These are phyloP conservation scores for Chaenocephalus aceratus DNA, from an alignment of 2,113 vertebrate genomes.

Conservation along the genomic window DNA sequence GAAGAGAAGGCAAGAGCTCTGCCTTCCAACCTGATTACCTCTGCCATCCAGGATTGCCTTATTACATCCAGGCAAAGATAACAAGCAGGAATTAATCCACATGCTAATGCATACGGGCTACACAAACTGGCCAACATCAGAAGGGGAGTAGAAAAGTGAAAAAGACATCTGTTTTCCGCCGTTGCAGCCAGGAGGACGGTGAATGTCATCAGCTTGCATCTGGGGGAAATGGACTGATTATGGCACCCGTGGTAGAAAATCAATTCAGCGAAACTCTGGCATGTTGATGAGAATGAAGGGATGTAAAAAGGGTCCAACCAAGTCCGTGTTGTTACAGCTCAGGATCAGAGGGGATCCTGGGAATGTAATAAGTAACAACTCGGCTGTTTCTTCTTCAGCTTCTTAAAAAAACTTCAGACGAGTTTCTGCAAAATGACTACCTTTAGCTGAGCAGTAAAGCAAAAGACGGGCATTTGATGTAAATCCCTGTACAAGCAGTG, in stretches of 20 bases:
- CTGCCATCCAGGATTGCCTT: conserved; percentile 59
- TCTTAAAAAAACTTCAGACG: conserved; percentile 56
- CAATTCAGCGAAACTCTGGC: conserved; percentile 47
- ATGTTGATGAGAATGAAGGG: conserved; percentile 57
- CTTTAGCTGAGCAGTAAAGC: conserved; percentile 35
- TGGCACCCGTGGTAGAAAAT: conserved; percentile 51
- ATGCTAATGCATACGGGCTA: conserved; percentile 59
- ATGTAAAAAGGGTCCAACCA: conserved; percentile 40
- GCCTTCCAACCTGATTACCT: conserved; percentile 68
- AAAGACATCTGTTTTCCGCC: conserved; percentile 47
- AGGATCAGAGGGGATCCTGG: conserved; percentile 65
- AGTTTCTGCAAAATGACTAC: conserved; percentile 44
- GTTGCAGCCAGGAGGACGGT: conserved; percentile 14
- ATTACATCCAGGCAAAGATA: conserved; percentile 73
- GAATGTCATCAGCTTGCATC: conserved; percentile 21
- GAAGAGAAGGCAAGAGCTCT: conserved; percentile 34
- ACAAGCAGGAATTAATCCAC: conserved; percentile 76
- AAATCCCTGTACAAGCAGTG: conserved; percentile 32
- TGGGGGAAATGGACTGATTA: conserved; percentile 29
- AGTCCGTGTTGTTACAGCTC: conserved; percentile 60
- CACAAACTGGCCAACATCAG: conserved; percentile 52
- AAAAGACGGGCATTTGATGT: conserved; percentile 38
- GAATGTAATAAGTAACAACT: conserved; percentile 60
- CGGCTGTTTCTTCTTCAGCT: conserved; percentile 45
- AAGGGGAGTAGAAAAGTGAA: conserved; percentile 47